phyloP scores from a whole-genome alignment of 1,140 invertebrate genomes.

The Spodoptera litura region DNA sequence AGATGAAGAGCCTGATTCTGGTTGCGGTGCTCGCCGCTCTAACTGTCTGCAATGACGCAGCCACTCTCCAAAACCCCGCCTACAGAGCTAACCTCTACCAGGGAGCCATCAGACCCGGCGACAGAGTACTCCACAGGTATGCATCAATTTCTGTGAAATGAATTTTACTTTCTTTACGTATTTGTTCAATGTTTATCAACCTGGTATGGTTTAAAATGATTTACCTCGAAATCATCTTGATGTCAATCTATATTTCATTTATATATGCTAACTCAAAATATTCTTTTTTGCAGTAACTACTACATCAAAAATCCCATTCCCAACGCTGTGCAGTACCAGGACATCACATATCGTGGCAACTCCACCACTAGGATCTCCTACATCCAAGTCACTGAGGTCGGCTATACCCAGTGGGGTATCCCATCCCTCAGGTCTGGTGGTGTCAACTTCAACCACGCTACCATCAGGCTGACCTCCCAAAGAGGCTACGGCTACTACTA shows the following conservation, averaged over 20 bases:
- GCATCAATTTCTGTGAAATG: background rate
- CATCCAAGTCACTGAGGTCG: conserved; percentile 62
- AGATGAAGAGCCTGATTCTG: conserved; percentile 35
- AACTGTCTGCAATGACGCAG: conserved; percentile 1
- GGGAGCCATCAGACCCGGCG: background rate
- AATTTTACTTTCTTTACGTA: too few relatives aligned
- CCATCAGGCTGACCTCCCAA: conserved; percentile 13
- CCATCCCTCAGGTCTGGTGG: conserved; percentile 64
- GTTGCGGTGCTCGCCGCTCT: conserved; percentile 10
- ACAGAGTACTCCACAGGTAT: conserved; percentile 8
- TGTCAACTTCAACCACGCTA: conserved; percentile 28
- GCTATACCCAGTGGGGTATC: conserved; percentile 60
- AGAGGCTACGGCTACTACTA: conserved; percentile 39
- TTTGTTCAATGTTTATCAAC: too few relatives aligned
- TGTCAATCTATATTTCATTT: too few relatives aligned
- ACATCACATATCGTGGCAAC: conserved; percentile 62
- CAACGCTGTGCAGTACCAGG: conserved; percentile 66
- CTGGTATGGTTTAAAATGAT: too few relatives aligned
- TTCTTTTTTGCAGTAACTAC: conserved; percentile 60
- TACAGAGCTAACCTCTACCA: background rate
- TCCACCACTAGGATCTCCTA: conserved; percentile 59
- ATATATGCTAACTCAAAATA: background rate
- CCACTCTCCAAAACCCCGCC: background rate
- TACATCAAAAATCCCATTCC: conserved; percentile 53
- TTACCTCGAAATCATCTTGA: too few relatives aligned